A percentile compares a stretch with the other conserved stretches of the same genome.
These are phyloP conservation scores for Formica selysi DNA, from an alignment of 1,140 invertebrate genomes.

Conservation along the genomic window DNA sequence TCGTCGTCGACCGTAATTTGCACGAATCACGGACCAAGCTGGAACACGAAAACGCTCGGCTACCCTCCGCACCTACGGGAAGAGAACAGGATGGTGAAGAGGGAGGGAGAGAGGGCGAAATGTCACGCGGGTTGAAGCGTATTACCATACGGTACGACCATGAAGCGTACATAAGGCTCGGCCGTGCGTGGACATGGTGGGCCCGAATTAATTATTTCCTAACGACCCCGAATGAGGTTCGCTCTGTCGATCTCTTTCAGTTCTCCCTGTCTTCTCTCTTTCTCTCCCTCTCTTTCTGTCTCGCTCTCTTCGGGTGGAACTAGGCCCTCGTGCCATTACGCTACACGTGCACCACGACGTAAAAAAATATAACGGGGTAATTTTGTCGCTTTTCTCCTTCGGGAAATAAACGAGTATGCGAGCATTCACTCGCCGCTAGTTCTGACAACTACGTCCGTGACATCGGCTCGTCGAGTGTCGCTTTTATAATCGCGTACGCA, in stretches of 20 bases:
- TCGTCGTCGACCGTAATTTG: slow-evolving; percentile 72
- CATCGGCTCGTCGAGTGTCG: background rate
- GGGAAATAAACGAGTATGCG: slow-evolving; percentile 21
- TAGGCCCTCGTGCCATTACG: background rate
- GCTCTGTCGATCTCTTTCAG: slow-evolving; percentile 28
- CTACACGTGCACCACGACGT: background rate
- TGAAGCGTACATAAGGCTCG: slow-evolving; percentile 68
- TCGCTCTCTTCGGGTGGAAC: background rate
- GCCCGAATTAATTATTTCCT: slow-evolving; percentile 73
- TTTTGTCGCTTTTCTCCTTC: slow-evolving; percentile 14
- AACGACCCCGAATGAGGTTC: slow-evolving; percentile 66
- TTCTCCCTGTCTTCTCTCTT: background rate
- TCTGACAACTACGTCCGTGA: background rate
- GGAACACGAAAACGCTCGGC: slow-evolving; percentile 72
- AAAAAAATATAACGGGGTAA: slow-evolving; percentile 40
- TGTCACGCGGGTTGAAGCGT: slow-evolving; percentile 71
- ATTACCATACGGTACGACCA: slow-evolving; percentile 73
- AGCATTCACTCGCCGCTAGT: background rate
- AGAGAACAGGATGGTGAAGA: background rate
- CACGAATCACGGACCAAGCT: slow-evolving; percentile 73
- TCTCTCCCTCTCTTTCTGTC: background rate
- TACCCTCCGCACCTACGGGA: slow-evolving; percentile 18
- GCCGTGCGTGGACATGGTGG: slow-evolving; percentile 42
- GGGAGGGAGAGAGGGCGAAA: slow-evolving; percentile 27
- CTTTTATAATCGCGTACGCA: too few relatives aligned